Evolutionary conservation across 2,797 vertebrate genomes (phyloP).

Genomic region (Hydrocynus forskahlii): DNA sequence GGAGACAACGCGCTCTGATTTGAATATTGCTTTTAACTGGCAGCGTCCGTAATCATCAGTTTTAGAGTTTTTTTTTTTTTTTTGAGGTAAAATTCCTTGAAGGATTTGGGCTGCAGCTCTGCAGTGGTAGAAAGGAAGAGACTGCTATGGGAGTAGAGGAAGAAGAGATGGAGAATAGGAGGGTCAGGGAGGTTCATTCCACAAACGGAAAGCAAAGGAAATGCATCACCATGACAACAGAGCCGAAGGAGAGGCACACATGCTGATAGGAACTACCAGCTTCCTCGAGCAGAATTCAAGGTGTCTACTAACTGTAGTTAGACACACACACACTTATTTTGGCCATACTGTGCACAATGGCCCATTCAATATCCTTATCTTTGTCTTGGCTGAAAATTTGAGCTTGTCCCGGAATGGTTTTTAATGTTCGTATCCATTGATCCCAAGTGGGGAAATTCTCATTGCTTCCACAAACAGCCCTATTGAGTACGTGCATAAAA

Average conservation of each 20-base stretch:
- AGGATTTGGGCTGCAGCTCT: background rate
- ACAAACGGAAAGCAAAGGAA: constrained; percentile 64
- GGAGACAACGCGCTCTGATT: background rate
- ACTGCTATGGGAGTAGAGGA: constrained; percentile 38
- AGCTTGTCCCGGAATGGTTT: constrained; percentile 20
- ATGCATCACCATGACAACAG: constrained; percentile 74
- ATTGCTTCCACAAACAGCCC: constrained; percentile 3
- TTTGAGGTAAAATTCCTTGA: background rate
- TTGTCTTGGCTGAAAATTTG: constrained; percentile 36
- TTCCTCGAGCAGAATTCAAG: constrained; percentile 64
- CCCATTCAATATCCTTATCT: constrained; percentile 23
- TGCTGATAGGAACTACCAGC: constrained; percentile 58
- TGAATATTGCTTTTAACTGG: background rate
- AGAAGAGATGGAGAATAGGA: constrained; percentile 54
- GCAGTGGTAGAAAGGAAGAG: constrained; percentile 36
- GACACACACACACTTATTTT: background rate
- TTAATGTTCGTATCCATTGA: constrained; percentile 21
- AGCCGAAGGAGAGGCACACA: constrained; percentile 55
- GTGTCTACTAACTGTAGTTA: constrained; percentile 49
- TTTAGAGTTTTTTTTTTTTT: background rate
- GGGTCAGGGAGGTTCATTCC: constrained; percentile 58
- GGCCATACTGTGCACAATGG: constrained; percentile 25
- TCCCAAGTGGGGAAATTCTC: constrained; percentile 30
- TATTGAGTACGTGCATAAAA: background rate
- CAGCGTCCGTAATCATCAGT: background rate